Percentiles rank a stretch among this genome's conserved stretches.
Conservation (phyloP, 2,888 invertebrate species). For the Megastigmus dorsalis region DNA sequence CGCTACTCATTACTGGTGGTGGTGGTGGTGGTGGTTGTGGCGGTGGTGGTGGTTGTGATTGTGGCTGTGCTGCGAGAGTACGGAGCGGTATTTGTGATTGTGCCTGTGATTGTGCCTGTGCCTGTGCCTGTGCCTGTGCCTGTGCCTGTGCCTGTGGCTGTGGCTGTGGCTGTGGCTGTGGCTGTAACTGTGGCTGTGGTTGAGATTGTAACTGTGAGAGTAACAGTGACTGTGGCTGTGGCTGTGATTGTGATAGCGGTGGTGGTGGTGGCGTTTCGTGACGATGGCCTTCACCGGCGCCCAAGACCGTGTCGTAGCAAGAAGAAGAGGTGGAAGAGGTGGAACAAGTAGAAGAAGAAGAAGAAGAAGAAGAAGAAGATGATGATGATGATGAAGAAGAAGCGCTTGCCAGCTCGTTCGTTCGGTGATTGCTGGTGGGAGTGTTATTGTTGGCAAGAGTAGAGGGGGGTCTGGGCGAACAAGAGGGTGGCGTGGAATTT, state of each 20-base stretch:
- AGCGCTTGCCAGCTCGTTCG: constrained; percentile 58
- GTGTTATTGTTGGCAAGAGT: constrained; percentile 66
- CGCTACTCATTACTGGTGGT: constrained; percentile 60
- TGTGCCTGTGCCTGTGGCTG: constrained; percentile 58
- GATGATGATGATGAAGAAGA: constrained; percentile 56
- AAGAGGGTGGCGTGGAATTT: constrained; percentile 68
- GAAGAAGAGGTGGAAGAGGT: constrained; percentile 42
- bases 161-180: constrained; percentile 21
- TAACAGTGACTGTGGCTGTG: constrained; percentile 8
- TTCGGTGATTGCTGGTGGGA: constrained; percentile 53
- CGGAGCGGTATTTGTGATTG: constrained; percentile 56
- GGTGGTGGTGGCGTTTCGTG: constrained; percentile 43
- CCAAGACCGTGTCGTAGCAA: constrained; percentile 62
- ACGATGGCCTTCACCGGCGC: constrained; percentile 67
- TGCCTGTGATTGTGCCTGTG: constrained; percentile 26
- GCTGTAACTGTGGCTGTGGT: constrained; percentile 25
- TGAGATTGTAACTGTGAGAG: constrained; percentile 8
- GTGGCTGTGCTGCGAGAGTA: constrained; percentile 61
- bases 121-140: neutral
- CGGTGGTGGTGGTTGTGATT: constrained; percentile 60
- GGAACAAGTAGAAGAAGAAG: constrained; percentile 33
- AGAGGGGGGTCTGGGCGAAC: constrained; percentile 71
- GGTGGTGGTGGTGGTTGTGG: constrained; percentile 54
- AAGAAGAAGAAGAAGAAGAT: constrained; percentile 58
- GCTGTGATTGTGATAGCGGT: constrained; percentile 23